Percentiles rank a stretch among this genome's conserved stretches.
Evolutionary conservation across 2,888 invertebrate species (phyloP).

Genomic region (Acleris laterana): DNA sequence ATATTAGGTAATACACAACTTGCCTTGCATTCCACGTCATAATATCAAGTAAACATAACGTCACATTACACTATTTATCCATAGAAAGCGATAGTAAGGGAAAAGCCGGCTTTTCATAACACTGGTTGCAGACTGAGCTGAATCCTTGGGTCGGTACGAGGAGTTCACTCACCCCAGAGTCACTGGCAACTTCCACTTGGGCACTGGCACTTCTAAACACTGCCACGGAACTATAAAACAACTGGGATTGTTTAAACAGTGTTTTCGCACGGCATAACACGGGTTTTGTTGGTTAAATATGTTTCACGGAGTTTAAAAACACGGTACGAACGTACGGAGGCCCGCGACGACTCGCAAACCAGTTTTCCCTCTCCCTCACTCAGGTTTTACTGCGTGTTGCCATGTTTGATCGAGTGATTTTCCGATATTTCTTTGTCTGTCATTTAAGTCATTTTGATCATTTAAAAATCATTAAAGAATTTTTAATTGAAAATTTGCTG

Average conservation of each 20-base stretch:
- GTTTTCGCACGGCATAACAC: constrained; percentile 58
- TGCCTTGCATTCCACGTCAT: not conserved
- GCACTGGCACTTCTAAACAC: constrained; percentile 42
- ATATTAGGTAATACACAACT: not conserved
- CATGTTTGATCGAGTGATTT: constrained; percentile 36
- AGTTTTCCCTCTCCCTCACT: constrained; percentile 73
- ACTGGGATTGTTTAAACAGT: constrained; percentile 55
- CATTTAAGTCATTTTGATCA: not conserved
- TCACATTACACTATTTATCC: not conserved
- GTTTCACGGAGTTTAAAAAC: constrained; percentile 62
- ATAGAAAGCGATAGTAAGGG: constrained; percentile 21
- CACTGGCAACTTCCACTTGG: constrained; percentile 55
- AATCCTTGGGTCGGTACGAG: constrained; percentile 63
- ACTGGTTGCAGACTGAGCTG: constrained; percentile 47
- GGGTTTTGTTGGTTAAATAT: constrained; percentile 68
- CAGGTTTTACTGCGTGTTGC: constrained; percentile 61
- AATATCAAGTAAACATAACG: not conserved
- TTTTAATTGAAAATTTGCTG: too few species aligned
- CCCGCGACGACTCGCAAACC: constrained; percentile 64
- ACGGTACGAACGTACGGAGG: constrained; percentile 56
- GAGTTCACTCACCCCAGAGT: constrained; percentile 73
- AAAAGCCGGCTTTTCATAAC: constrained; percentile 36
- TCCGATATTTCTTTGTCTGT: not conserved
- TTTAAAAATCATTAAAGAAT: too few species aligned
- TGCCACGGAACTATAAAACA: constrained; percentile 40